A percentile compares a stretch with the other conserved stretches of the same genome.
Evolutionary conservation across 2,797 vertebrate genomes (phyloP).

Genomic region (Denticeps clupeoides): DNA sequence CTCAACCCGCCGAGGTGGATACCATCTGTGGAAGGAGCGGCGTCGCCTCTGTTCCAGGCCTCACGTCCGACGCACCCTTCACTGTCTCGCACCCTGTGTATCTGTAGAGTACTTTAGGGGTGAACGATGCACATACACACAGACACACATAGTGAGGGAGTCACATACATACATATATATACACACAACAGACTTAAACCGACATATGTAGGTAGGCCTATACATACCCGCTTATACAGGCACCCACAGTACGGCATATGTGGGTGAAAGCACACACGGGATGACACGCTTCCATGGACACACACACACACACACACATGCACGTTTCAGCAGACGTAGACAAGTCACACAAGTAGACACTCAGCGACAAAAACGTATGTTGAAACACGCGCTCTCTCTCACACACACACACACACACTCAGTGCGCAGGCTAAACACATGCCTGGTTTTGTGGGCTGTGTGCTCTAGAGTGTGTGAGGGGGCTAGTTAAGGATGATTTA

Average conservation of each 20-base stretch:
- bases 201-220: background rate
- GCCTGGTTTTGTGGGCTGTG: constrained; percentile 25
- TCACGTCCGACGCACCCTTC: constrained; percentile 3
- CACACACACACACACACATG: constrained; percentile 1
- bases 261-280: too few relatives aligned
- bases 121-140: constrained; percentile 16
- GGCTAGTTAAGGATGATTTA: constrained; percentile 49
- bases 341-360: background rate
- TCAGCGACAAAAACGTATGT: background rate
- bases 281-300: background rate
- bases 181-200: background rate
- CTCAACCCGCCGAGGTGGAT: too few relatives aligned
- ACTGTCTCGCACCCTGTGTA: constrained; percentile 12
- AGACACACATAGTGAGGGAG: constrained; percentile 5
- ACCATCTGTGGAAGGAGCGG: constrained; percentile 4
- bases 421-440: constrained; percentile 19
- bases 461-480: constrained; percentile 31
- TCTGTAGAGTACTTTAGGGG: constrained; percentile 25
- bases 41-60: constrained; percentile 14
- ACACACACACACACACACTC: constrained; percentile 10
- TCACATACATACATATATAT: constrained; percentile 4
- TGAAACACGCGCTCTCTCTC: constrained; percentile 4
- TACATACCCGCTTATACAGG: background rate
- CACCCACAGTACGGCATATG: background rate
- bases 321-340: background rate